Percentiles rank a stretch among this genome's conserved stretches.
These are phyloP conservation scores for Tokudaia muenninki DNA, from an alignment of 2,797 vertebrate genomes.

Conservation along the genomic window DNA sequence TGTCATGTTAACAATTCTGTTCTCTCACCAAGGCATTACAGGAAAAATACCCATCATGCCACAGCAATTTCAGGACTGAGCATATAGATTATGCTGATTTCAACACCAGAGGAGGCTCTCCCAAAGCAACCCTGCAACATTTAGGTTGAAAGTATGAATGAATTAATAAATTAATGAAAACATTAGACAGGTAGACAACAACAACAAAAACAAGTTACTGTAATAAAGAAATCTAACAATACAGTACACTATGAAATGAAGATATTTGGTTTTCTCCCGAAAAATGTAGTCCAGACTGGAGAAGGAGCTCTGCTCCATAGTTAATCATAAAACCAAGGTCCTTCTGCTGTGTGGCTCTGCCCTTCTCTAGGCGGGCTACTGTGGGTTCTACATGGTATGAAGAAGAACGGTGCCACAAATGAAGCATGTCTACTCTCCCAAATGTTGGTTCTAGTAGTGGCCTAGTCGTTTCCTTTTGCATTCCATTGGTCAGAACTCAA, in stretches of 20 bases:
- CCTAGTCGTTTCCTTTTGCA: neutral
- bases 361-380: neutral
- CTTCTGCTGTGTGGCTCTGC: constrained; percentile 14
- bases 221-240: constrained; percentile 1
- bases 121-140: neutral
- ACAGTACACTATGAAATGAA: neutral
- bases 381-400: neutral
- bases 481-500: constrained; percentile 19
- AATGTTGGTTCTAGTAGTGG: constrained; percentile 8
- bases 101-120: constrained; percentile 1
- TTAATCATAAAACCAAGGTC: neutral
- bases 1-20: neutral
- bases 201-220: constrained; percentile 18
- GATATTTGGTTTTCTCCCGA: constrained; percentile 31
- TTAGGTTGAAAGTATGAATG: constrained; percentile 35
- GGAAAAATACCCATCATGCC: constrained; percentile 30
- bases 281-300: neutral
- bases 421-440: constrained; percentile 1
- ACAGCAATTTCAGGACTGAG: constrained; percentile 46
- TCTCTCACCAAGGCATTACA: constrained; percentile 22
- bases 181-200: constrained; percentile 23
- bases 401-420: neutral
- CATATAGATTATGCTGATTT: constrained; percentile 17
- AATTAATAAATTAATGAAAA: neutral
- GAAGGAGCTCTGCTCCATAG: constrained; percentile 28